phyloP scores from a whole-genome alignment of 2,797 vertebrate genomes.

The Sebastolobus alascanus region DNA sequence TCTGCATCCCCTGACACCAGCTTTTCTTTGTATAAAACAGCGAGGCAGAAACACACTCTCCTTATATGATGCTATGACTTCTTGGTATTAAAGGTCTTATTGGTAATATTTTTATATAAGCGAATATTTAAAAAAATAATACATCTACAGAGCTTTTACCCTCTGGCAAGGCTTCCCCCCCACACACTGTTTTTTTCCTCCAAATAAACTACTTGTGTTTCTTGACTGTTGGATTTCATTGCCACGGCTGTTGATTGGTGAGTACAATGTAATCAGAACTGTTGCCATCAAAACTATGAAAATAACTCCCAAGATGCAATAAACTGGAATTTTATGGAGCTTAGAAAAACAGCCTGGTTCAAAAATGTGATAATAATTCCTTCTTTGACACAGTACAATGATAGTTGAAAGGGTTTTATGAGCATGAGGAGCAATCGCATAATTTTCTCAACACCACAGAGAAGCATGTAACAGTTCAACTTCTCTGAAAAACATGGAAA shows the following conservation, averaged over 20 bases:
- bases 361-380: background rate
- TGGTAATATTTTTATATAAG: too few species aligned
- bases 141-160: too few species aligned
- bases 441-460: background rate
- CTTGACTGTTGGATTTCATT: background rate
- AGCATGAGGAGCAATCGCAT: background rate
- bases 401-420: background rate
- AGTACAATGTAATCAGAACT: background rate
- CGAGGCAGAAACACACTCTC: background rate
- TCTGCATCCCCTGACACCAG: background rate
- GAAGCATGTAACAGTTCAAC: background rate
- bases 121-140: too few species aligned
- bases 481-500: background rate
- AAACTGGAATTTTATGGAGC: background rate
- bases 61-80: background rate
- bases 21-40: background rate
- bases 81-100: background rate
- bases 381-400: background rate
- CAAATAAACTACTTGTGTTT: background rate
- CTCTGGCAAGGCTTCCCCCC: background rate
- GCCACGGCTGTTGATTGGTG: background rate
- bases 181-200: background rate
- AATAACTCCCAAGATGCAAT: background rate
- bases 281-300: background rate
- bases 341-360: background rate